Conservation (phyloP, 2,113 vertebrate genomes). For the Psophia crepitans region DNA sequence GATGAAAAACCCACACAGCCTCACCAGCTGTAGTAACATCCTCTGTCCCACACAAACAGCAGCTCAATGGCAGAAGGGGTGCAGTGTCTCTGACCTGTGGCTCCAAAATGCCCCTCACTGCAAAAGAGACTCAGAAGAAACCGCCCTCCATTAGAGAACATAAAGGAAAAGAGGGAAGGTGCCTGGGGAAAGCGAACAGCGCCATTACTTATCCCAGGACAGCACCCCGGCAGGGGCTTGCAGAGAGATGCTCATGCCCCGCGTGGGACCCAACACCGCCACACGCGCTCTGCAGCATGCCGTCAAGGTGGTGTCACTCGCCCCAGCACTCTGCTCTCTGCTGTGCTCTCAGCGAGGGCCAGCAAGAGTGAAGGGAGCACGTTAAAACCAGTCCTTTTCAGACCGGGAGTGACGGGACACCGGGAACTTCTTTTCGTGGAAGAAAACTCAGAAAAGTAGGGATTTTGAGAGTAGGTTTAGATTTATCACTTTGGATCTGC, state of each 20-base stretch:
- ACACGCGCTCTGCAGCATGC: fast-evolving
- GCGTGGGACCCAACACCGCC: fast-evolving
- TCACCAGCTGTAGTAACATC: not conserved
- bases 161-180: not conserved
- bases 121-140: not conserved
- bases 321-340: fast-evolving
- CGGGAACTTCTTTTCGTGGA: not conserved
- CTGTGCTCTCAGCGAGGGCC: fast-evolving
- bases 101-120: not conserved
- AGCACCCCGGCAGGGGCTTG: not conserved
- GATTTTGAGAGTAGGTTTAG: not conserved
- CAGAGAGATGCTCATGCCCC: not conserved
- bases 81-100: fast-evolving
- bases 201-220: not conserved
- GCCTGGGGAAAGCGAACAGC: not conserved
- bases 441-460: not conserved
- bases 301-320: not conserved
- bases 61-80: not conserved
- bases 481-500: not conserved
- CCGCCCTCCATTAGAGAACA: not conserved
- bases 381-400: fast-evolving
- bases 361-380: fast-evolving
- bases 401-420: not conserved
- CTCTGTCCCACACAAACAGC: not conserved
- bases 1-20: not conserved